Evolutionary conservation across 2,797 vertebrate species (phyloP).

Genomic region (Spea hammondii): DNA sequence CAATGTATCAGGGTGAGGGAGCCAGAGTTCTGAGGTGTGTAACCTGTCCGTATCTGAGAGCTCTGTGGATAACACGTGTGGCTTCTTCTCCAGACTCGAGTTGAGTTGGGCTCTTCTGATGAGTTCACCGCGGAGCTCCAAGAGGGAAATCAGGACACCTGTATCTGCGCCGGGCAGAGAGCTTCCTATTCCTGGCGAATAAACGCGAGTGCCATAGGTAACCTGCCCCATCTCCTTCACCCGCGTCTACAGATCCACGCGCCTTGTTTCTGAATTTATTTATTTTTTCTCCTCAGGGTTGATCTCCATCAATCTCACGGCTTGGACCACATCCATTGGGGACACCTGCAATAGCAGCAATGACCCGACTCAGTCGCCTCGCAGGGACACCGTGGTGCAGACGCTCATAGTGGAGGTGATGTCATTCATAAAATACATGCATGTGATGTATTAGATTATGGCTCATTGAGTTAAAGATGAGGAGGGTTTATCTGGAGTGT

Average conservation of each 20-base stretch:
- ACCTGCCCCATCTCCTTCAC: no score
- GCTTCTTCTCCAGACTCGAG: neutral
- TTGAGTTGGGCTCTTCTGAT: neutral
- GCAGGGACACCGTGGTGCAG: neutral
- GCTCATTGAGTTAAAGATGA: neutral
- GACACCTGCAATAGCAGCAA: slow-evolving; percentile 9
- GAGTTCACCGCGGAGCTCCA: neutral
- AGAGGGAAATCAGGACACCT: slow-evolving; percentile 2
- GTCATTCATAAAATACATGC: neutral
- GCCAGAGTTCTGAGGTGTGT: no score
- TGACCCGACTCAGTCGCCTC: neutral
- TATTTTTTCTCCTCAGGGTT: neutral
- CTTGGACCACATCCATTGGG: neutral
- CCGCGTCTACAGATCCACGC: no score
- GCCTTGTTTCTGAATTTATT: no score
- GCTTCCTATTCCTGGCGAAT: slow-evolving; percentile 4
- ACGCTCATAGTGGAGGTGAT: neutral
- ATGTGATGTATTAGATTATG: neutral
- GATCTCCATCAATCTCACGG: neutral
- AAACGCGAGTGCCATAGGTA: neutral
- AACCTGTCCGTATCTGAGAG: no score
- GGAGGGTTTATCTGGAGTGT: neutral
- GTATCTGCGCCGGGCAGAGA: neutral
- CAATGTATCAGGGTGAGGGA: slow-evolving; percentile 11
- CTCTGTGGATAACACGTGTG: neutral